phyloP scores from a whole-genome alignment of 1,140 invertebrate genomes.

The Globodera rostochiensis region DNA sequence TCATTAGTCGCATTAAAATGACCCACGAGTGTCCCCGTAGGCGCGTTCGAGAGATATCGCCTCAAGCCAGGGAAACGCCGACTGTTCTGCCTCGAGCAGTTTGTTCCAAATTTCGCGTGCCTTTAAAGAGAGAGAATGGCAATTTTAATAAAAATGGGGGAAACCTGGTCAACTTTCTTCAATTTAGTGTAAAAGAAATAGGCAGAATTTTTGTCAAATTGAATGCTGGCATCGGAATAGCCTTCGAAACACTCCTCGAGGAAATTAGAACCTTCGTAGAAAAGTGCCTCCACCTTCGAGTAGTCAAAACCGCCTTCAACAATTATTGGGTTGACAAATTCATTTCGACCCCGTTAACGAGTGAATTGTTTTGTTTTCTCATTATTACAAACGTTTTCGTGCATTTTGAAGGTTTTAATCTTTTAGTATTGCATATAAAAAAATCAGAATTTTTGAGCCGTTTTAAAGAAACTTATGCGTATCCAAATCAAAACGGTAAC shows the following conservation, averaged over 20 bases:
- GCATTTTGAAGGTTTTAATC: background rate
- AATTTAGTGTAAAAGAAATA: conserved; percentile 50
- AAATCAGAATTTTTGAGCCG: background rate
- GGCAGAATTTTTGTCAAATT: conserved; percentile 46
- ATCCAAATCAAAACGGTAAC: too few species aligned
- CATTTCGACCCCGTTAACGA: too few species aligned
- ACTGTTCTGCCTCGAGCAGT: conserved; percentile 27
- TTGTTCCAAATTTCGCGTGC: conserved; percentile 45
- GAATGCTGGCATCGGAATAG: conserved; percentile 24
- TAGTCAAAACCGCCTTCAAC: conserved; percentile 22
- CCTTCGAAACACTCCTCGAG: conserved; percentile 34
- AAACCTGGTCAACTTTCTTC: conserved; percentile 41
- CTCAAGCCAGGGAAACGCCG: conserved; percentile 40
- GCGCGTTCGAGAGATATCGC: conserved; percentile 42
- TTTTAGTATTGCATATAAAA: too few species aligned
- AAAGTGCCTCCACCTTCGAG: conserved; percentile 32
- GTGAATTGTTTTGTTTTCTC: background rate
- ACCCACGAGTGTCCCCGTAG: conserved; percentile 35
- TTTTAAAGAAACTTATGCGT: too few species aligned
- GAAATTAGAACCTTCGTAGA: conserved; percentile 28
- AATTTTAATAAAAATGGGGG: background rate
- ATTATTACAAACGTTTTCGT: background rate
- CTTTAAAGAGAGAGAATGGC: conserved; percentile 32
- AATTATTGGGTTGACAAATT: too few species aligned
- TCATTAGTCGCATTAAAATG: background rate